Evolutionary conservation across 37 sponge, comb jelly and placozoan species (phyloP).

Genomic region (Ianthella basta): DNA sequence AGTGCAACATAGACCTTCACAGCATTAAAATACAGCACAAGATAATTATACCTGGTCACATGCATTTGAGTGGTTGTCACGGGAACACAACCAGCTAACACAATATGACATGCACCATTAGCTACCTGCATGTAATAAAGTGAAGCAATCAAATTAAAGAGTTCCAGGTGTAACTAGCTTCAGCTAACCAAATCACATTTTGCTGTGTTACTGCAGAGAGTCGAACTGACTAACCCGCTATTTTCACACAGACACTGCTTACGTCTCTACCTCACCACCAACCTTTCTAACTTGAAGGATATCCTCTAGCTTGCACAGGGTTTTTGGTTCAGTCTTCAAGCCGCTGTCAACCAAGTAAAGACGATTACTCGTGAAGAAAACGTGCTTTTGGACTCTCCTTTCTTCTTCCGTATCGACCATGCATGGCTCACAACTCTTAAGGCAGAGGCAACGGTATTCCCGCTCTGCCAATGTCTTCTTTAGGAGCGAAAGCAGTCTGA

Average conservation of each 20-base stretch:
- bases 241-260: too few species aligned
- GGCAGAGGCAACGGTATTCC: constrained; percentile 47
- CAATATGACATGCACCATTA: not conserved
- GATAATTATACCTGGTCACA: too few species aligned
- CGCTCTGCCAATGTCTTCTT: constrained; percentile 28
- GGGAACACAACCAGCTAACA: too few species aligned
- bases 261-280: not conserved
- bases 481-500: constrained; percentile 52
- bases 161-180: too few species aligned
- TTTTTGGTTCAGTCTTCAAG: constrained; percentile 55
- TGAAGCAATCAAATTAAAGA: too few species aligned
- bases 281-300: constrained; percentile 44
- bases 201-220: too few species aligned
- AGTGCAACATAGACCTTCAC: too few species aligned
- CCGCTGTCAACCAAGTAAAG: constrained; percentile 54
- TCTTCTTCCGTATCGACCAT: constrained; percentile 47
- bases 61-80: too few species aligned
- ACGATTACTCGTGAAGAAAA: constrained; percentile 36
- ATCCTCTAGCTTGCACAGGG: constrained; percentile 37
- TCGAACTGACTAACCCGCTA: too few species aligned
- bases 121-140: too few species aligned
- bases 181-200: too few species aligned
- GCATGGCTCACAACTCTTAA: constrained; percentile 47
- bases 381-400: constrained; percentile 51
- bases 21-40: too few species aligned